phyloP scores from a whole-genome alignment of 2,797 vertebrate species.

The Ambastaia sidthimunki region DNA sequence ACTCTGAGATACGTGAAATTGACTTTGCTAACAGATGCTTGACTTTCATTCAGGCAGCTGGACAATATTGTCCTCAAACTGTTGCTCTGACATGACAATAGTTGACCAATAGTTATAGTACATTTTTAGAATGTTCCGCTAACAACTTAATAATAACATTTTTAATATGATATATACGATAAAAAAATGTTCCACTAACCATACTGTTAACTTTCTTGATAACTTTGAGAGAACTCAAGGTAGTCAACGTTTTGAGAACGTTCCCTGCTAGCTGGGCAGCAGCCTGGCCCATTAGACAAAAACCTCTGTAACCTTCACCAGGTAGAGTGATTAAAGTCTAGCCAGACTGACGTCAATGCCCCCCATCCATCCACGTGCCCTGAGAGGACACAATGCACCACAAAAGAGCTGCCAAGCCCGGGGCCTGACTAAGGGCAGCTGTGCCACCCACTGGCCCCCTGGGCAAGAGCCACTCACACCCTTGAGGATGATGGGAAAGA shows the following conservation, averaged over 20 bases:
- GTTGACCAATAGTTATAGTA: background rate
- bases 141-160: too few relatives aligned
- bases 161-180: too few relatives aligned
- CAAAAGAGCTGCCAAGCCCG: conserved; percentile 64
- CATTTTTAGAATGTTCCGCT: too few relatives aligned
- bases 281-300: conserved; percentile 17
- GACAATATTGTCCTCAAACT: background rate
- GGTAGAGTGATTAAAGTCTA: conserved; percentile 44
- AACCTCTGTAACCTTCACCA: conserved; percentile 26
- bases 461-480: conserved; percentile 63
- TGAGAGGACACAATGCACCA: conserved; percentile 57
- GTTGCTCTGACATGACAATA: background rate
- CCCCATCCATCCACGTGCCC: conserved; percentile 35
- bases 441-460: conserved; percentile 65
- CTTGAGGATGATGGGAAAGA: conserved; percentile 59
- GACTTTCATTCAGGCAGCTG: background rate
- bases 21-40: too few relatives aligned
- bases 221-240: too few relatives aligned
- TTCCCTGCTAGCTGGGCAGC: background rate
- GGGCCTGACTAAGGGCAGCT: conserved; percentile 70
- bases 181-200: too few relatives aligned
- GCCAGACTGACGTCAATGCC: conserved; percentile 33
- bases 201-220: too few relatives aligned
- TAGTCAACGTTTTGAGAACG: too few relatives aligned
- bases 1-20: too few relatives aligned